These are phyloP conservation scores for Syritta pipiens DNA, from an alignment of 2,888 invertebrate genomes.

Conservation along the genomic window DNA sequence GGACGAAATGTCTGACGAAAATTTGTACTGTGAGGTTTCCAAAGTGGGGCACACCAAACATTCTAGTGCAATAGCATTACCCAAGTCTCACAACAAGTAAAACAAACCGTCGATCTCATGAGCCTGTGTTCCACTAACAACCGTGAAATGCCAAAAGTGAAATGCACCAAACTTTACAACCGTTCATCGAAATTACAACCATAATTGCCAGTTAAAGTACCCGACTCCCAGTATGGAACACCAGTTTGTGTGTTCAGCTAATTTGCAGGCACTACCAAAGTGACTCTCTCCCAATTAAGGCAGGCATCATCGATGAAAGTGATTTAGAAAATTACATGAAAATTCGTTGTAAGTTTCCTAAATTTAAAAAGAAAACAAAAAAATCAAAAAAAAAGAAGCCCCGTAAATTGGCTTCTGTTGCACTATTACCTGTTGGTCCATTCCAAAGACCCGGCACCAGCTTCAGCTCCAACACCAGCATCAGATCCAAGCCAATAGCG, in stretches of 20 bases:
- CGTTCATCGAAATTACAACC: slow-evolving; percentile 1
- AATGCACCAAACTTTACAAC: background rate
- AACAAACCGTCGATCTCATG: too few relatives aligned
- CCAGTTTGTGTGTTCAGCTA: slow-evolving; percentile 11
- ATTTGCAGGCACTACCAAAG: slow-evolving; percentile 20
- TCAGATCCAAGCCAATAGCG: slow-evolving; percentile 31
- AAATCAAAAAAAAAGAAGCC: slow-evolving; percentile 18
- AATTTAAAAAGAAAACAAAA: slow-evolving; percentile 43
- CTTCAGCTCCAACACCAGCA: background rate
- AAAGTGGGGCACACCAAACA: too few relatives aligned
- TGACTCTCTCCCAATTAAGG: slow-evolving; percentile 61
- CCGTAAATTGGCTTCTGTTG: slow-evolving; percentile 57
- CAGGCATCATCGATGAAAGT: slow-evolving; percentile 44
- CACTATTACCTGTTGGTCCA: background rate
- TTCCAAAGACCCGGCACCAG: background rate
- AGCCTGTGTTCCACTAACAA: too few relatives aligned
- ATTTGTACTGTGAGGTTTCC: too few relatives aligned
- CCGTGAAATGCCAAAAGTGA: slow-evolving; percentile 8
- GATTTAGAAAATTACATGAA: slow-evolving; percentile 61
- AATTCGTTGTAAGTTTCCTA: slow-evolving; percentile 56
- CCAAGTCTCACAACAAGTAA: too few relatives aligned
- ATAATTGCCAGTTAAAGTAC: slow-evolving; percentile 36
- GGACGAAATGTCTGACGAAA: too few relatives aligned
- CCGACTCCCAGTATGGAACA: slow-evolving; percentile 4
- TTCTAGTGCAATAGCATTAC: too few relatives aligned